Percentiles rank a stretch among this genome's conserved stretches.
Evolutionary conservation across 2,113 vertebrate species (phyloP).

Genomic region (Rhinoptilus africanus): DNA sequence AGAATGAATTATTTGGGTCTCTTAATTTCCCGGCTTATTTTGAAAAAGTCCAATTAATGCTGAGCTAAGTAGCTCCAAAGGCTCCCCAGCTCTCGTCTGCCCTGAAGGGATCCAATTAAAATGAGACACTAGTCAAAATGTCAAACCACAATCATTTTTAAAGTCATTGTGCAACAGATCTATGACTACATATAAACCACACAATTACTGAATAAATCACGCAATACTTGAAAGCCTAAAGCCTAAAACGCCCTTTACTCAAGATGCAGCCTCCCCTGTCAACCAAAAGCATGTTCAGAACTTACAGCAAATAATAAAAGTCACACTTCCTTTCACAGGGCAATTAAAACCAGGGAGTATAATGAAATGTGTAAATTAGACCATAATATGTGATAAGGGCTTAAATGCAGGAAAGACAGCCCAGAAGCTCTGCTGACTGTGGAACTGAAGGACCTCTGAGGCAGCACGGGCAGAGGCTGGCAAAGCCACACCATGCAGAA

Average conservation of each 20-base stretch:
- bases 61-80: neutral
- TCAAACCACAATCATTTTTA: neutral
- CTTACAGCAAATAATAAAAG: neutral
- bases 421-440: neutral
- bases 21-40: neutral
- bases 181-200: neutral
- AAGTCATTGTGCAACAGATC: neutral
- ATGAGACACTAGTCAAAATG: constrained; percentile 1
- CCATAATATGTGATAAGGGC: neutral
- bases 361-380: neutral
- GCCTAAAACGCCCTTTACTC: neutral
- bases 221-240: neutral
- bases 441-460: neutral
- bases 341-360: neutral
- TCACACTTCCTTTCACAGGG: neutral
- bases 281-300: neutral
- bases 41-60: neutral
- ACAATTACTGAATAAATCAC: neutral
- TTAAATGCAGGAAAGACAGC: neutral
- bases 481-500: neutral
- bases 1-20: neutral
- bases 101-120: neutral
- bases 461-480: neutral
- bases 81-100: neutral
- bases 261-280: neutral